Evolutionary conservation across 2,113 vertebrate species (phyloP).

Genomic region (Phylloscopus trochilus): DNA sequence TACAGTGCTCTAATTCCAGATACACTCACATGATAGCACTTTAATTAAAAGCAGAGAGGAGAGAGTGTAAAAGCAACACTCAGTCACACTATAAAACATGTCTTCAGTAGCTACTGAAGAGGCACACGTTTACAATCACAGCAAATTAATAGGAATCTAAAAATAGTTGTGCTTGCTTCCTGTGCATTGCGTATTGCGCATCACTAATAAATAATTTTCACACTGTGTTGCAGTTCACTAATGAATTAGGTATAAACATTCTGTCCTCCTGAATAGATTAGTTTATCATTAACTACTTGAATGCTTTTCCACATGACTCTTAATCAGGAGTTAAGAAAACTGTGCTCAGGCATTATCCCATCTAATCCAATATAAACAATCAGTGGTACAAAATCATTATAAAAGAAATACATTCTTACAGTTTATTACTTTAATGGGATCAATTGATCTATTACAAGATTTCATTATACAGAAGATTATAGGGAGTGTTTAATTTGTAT

Average conservation of each 20-base stretch:
- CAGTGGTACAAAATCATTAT: not conserved
- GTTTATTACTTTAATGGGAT: not conserved
- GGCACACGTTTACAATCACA: not conserved
- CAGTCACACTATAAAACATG: not conserved
- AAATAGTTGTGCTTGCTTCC: slow-evolving; percentile 43
- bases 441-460: not conserved
- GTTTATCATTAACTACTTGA: slow-evolving; percentile 9
- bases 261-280: slow-evolving; percentile 46
- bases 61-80: not conserved
- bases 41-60: slow-evolving; percentile 44
- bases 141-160: slow-evolving; percentile 17
- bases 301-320: not conserved
- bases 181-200: not conserved
- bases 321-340: slow-evolving; percentile 18
- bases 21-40: not conserved
- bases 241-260: slow-evolving; percentile 54
- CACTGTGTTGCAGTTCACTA: slow-evolving; percentile 32
- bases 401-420: not conserved
- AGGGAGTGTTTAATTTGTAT: not conserved
- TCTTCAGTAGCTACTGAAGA: not conserved
- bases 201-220: slow-evolving; percentile 6
- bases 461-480: not conserved
- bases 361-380: not conserved
- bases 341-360: not conserved
- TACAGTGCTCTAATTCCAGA: slow-evolving; percentile 3